Base-by-base conservation (phyloP, 2,113 vertebrate genomes). In the Podarcis cretensis region DNA sequence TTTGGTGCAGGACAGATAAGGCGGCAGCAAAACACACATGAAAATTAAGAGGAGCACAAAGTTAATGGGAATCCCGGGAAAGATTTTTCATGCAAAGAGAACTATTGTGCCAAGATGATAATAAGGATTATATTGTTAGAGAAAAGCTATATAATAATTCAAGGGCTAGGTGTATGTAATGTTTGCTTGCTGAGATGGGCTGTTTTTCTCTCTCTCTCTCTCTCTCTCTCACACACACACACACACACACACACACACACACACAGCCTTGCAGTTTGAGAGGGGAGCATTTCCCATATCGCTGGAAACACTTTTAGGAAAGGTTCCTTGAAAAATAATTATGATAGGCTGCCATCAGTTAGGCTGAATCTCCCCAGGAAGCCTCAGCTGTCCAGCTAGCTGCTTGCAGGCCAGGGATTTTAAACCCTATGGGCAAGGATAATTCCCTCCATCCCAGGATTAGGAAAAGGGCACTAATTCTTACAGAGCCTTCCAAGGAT, bases 111-210 rank as follows among this genome's bases (percentile, higher is more conserved):
- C 66, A 93, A 23, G 20, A 27, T 40, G 21, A 68, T 23, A 80
- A 82, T 89, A 65, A 91, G 14, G 25, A 93, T 30, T 65, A 89
- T 92, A 91, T 84, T 84, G 68, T 74, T 85, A 91, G 74, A 91
- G 71, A 93, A 94, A 93, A 92, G 9, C 76, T 48, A 35, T 75
- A 59, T 85, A 88, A 89, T 89, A 32, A 92, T 89, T 91, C 81
- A 93, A 35, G 48, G 27, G 35, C 57, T 32, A 93, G 84, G 69
- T 84, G 87, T 74, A 68, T 48, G 83, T 93, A 91, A 89, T 92
- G 59, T 83, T 54, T 59, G 23, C 40, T 83, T 94, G 73, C n/a
- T 75, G 27, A 13, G 18, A 59, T 74, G 14, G 35, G 30, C 59
- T 74, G 30, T 84, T 8, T 21, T n/a, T n/a, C n/a, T n/a, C n/a